These are phyloP conservation scores for Vidua chalybeata DNA, from an alignment of 2,113 vertebrate species.

Conservation along the genomic window DNA sequence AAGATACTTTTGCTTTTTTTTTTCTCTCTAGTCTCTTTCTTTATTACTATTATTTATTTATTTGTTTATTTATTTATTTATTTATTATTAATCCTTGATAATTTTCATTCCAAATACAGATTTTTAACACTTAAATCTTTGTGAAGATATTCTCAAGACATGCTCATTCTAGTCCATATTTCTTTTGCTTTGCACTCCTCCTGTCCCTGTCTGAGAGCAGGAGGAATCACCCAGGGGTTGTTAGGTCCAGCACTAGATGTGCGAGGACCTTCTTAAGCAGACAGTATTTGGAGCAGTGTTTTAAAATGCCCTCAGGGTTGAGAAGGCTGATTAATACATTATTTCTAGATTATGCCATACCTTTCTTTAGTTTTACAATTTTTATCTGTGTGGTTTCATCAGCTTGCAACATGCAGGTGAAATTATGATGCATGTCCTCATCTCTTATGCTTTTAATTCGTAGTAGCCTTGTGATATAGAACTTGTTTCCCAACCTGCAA, in stretches of 20 bases:
- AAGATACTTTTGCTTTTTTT: background rate
- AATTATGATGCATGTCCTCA: conserved; percentile 54
- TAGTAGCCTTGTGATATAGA: conserved; percentile 45
- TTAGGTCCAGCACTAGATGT: background rate
- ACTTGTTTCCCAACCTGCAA: conserved; percentile 47
- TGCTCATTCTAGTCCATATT: background rate
- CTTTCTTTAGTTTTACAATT: conserved; percentile 63
- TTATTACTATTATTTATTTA: background rate
- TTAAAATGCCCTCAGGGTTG: background rate
- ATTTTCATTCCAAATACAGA: background rate
- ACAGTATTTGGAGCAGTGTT: background rate
- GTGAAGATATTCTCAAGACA: background rate
- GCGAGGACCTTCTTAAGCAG: background rate
- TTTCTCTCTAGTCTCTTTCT: background rate
- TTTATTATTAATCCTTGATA: background rate
- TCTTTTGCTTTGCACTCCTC: background rate
- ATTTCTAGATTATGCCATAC: conserved; percentile 27
- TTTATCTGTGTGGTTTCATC: background rate
- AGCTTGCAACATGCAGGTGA: conserved; percentile 67
- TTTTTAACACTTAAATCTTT: background rate
- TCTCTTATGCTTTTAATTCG: conserved; percentile 63
- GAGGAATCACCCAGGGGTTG: background rate
- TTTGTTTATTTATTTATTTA: background rate
- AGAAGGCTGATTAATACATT: background rate
- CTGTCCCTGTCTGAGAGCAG: background rate